Base-by-base conservation (phyloP, 2,113 vertebrate genomes). In the Poeciliopsis occidentalis region DNA sequence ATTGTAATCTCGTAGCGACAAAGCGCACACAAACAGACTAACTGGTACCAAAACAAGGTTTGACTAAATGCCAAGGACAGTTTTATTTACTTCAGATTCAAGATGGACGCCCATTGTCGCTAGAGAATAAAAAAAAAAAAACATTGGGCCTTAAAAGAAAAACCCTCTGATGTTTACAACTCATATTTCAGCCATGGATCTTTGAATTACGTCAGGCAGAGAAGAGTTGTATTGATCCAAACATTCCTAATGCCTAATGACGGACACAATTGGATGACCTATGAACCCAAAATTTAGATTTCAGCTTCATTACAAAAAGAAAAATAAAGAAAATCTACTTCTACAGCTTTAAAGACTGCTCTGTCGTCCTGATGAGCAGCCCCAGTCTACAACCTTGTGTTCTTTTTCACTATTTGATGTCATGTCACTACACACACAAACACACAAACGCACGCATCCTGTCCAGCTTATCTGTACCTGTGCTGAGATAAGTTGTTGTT, bases 401-500 rank as follows among this genome's bases (percentile, higher is more conserved):
- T 29, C 80, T 66, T 61, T 68, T 62, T 37, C 78, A 31, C 67
- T 27, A 63, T 88, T 80, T 78, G 70, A 60, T 80, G 32, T 34
- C 0, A 13, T 32, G 68, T 24, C 80, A 70, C 76, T 37, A 37
- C 34, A 34, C 67, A 34, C 34, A 37, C 32, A 34, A 7, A 34
- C 32, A 29, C 76, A 15, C 82, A 31, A 3, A 31, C 30, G 3
- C 30, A 4, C 67, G 34, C 19, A 8, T 10, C 39, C 19, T 4
- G 51, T 29, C n/a, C 70, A 19, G 29, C 89, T 89, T 87, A 88
- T 90, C 89, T 83, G 27, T 61, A 3, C 29, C 30, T 37, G 78
- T 2, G 4, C 54, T 54, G 12, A n/a, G 73, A 83, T 78, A 73
- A 84, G 75, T 78, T 24, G 69, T 64, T 78, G 79, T 64, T 78